phyloP scores from a whole-genome alignment of 2,113 vertebrate genomes.

The Pygoscelis adeliae region DNA sequence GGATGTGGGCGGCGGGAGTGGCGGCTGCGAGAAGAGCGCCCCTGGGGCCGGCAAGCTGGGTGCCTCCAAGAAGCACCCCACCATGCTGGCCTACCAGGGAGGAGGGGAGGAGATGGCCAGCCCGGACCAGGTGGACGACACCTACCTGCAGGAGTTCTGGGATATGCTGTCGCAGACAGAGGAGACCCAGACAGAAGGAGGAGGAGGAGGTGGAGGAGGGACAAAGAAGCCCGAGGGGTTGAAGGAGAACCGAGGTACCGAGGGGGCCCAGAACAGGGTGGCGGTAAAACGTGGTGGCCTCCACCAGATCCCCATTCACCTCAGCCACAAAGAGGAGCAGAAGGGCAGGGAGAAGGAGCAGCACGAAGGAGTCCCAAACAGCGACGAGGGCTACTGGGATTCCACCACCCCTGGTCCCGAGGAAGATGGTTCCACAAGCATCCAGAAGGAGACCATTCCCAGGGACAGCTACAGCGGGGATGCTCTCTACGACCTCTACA shows the following conservation, averaged over 20 bases:
- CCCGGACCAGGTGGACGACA: slow-evolving; percentile 92
- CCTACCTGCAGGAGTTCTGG: slow-evolving; percentile 94
- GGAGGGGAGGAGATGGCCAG: slow-evolving; percentile 99
- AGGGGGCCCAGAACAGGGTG: slow-evolving; percentile 70
- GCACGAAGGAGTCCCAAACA: slow-evolving; percentile 80
- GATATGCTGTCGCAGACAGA: slow-evolving; percentile 90
- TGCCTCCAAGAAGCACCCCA: slow-evolving; percentile 78
- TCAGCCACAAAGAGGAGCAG: slow-evolving; percentile 77
- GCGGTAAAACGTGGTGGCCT: slow-evolving; percentile 65
- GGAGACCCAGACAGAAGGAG: slow-evolving; percentile 17
- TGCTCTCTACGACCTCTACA: slow-evolving; percentile 83
- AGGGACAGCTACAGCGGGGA: slow-evolving; percentile 82
- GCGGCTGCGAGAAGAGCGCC: slow-evolving; percentile 62
- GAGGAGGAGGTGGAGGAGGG: slow-evolving; percentile 58
- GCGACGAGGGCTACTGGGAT: slow-evolving; percentile 96
- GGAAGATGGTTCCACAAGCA: slow-evolving; percentile 72
- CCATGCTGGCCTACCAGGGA: slow-evolving; percentile 93
- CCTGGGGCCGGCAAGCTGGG: slow-evolving; percentile 68
- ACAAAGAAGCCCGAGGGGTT: slow-evolving; percentile 62
- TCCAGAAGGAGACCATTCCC: slow-evolving; percentile 78
- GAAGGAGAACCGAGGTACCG: slow-evolving; percentile 78
- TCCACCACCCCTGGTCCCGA: slow-evolving; percentile 87
- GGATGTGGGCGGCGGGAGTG: slow-evolving; percentile 82
- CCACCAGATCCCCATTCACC: slow-evolving; percentile 70
- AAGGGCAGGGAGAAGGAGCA: slow-evolving; percentile 81